A percentile compares a stretch with the other conserved stretches of the same genome.
These are phyloP conservation scores for Autographa gamma DNA, from an alignment of 2,888 invertebrate genomes.

Conservation along the genomic window DNA sequence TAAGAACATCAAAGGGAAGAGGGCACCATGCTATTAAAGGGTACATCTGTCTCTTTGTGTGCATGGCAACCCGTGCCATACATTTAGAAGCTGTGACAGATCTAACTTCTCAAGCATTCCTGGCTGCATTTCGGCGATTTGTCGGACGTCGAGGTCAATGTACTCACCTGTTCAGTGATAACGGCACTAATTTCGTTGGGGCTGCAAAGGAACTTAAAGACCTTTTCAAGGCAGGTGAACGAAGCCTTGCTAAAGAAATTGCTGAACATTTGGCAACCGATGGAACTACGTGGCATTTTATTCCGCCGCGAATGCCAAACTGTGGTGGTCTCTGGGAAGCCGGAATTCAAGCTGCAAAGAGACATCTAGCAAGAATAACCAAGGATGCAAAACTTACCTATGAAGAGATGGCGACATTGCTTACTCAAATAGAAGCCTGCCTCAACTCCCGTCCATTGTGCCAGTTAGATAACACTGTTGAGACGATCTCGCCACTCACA, in stretches of 20 bases:
- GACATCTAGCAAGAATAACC: constrained; percentile 45
- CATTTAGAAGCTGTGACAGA: constrained; percentile 61
- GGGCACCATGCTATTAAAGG: constrained; percentile 39
- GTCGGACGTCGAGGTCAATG: constrained; percentile 42
- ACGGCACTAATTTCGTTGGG: constrained; percentile 49
- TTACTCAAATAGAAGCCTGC: constrained; percentile 17
- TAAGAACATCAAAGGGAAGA: constrained; percentile 36
- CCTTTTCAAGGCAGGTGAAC: constrained; percentile 16
- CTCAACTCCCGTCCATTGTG: constrained; percentile 18
- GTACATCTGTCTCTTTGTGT: constrained; percentile 48
- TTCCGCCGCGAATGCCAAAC: constrained; percentile 38
- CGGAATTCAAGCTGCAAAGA: constrained; percentile 41
- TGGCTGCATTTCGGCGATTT: constrained; percentile 49
- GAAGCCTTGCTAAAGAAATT: constrained; percentile 21
- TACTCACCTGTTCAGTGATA: constrained; percentile 43
- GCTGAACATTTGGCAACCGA: constrained; percentile 28
- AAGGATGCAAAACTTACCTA: constrained; percentile 28
- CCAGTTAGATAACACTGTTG: constrained; percentile 7
- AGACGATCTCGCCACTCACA: constrained; percentile 14
- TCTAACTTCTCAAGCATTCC: constrained; percentile 53
- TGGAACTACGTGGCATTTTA: constrained; percentile 41
- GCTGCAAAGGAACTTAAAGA: constrained; percentile 33
- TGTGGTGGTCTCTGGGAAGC: constrained; percentile 56
- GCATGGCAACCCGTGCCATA: constrained; percentile 55
- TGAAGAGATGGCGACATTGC: constrained; percentile 3